phyloP scores from a whole-genome alignment of 2,888 invertebrate species.

The Tipula helvola region DNA sequence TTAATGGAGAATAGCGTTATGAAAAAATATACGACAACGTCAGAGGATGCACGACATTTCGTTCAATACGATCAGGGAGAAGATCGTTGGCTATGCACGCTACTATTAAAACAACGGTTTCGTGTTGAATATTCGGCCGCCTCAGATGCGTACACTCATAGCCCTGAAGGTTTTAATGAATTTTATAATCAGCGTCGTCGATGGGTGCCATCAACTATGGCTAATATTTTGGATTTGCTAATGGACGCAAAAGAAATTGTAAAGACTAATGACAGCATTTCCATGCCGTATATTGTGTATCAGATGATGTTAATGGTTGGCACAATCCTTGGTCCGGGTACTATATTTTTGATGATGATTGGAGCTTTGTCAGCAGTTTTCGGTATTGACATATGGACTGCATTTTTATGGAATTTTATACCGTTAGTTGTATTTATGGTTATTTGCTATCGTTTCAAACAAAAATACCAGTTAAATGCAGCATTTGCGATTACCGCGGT shows the following conservation, averaged over 20 bases:
- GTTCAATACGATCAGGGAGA: slow-evolving; percentile 95
- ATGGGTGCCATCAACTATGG: slow-evolving; percentile 94
- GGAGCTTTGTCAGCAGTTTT: slow-evolving; percentile 66
- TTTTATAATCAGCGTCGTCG: slow-evolving; percentile 90
- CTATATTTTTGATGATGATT: slow-evolving; percentile 66
- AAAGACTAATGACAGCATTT: slow-evolving; percentile 78
- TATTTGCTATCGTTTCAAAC: slow-evolving; percentile 50
- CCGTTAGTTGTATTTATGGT: slow-evolving; percentile 54
- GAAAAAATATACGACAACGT: slow-evolving; percentile 71
- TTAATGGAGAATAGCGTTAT: slow-evolving; percentile 86
- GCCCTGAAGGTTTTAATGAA: slow-evolving; percentile 83
- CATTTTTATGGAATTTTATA: slow-evolving; percentile 52
- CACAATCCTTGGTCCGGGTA: slow-evolving; percentile 58
- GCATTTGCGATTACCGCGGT: slow-evolving; percentile 64
- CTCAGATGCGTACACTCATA: slow-evolving; percentile 88
- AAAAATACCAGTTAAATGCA: slow-evolving; percentile 50
- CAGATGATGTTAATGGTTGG: slow-evolving; percentile 59
- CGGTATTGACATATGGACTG: slow-evolving; percentile 51
- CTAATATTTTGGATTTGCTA: slow-evolving; percentile 83
- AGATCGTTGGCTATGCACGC: slow-evolving; percentile 90
- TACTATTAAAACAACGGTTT: slow-evolving; percentile 82
- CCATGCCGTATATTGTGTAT: slow-evolving; percentile 63
- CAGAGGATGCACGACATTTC: slow-evolving; percentile 67
- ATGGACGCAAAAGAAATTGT: slow-evolving; percentile 66
- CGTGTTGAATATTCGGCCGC: slow-evolving; percentile 91